A percentile compares a stretch with the other conserved stretches of the same genome.
Evolutionary conservation across 2,113 vertebrate species (phyloP).

Genomic region (Lamprologus speciosus): DNA sequence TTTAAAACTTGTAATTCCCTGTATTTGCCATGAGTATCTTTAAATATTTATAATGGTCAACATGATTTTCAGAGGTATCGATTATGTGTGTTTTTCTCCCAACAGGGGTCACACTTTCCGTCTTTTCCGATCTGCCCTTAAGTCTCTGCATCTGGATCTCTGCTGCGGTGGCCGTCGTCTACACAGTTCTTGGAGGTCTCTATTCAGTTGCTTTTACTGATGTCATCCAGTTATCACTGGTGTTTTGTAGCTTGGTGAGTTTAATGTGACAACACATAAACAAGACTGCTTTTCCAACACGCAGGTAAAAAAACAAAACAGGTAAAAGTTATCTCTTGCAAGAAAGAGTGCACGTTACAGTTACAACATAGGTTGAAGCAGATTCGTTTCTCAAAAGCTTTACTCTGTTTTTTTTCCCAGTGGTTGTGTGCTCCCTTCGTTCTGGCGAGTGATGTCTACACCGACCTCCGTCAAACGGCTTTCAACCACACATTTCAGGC

Average conservation of each 20-base stretch:
- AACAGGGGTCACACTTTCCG: background rate
- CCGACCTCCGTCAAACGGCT: conserved; percentile 2
- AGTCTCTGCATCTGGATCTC: conserved; percentile 21
- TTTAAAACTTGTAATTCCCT: background rate
- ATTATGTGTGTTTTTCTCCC: background rate
- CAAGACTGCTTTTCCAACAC: background rate
- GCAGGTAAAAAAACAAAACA: background rate
- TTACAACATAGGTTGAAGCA: background rate
- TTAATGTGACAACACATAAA: background rate
- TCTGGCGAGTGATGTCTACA: background rate
- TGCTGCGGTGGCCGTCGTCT: conserved; percentile 23
- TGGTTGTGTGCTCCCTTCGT: conserved; percentile 33
- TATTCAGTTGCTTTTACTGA: conserved; percentile 43
- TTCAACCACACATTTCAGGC: conserved; percentile 13
- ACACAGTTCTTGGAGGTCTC: conserved; percentile 39
- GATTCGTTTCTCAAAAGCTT: background rate
- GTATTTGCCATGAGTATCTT: background rate
- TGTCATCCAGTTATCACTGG: conserved; percentile 6
- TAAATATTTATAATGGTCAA: background rate
- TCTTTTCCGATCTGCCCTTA: background rate
- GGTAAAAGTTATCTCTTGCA: background rate
- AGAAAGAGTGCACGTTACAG: background rate
- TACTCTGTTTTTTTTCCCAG: background rate
- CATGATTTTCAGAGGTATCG: background rate
- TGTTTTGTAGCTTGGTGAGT: background rate